phyloP scores from a whole-genome alignment of 2,888 invertebrate species.

The Ellobium chinense region DNA sequence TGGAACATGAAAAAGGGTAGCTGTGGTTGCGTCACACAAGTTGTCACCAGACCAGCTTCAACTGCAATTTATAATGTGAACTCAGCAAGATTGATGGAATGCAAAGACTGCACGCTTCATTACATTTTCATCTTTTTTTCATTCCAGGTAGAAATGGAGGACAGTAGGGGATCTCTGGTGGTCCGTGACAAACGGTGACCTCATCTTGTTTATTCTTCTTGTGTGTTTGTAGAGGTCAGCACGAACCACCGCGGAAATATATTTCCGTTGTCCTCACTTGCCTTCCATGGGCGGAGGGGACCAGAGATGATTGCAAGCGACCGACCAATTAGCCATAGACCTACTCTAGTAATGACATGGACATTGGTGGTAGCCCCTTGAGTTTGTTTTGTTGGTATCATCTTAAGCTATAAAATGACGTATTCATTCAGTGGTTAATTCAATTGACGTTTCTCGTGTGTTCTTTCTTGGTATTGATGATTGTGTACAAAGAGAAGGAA shows the following conservation, averaged over 20 bases:
- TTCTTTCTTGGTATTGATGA: not conserved
- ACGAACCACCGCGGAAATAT: constrained; percentile 4
- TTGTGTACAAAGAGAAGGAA: constrained; percentile 18
- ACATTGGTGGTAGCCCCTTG: constrained; percentile 40
- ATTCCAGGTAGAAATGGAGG: constrained; percentile 25
- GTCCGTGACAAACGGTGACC: not conserved
- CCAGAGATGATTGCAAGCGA: constrained; percentile 40
- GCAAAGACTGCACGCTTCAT: too few species aligned
- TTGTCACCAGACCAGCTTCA: too few species aligned
- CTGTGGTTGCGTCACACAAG: too few species aligned
- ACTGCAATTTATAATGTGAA: too few species aligned
- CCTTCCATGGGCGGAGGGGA: constrained; percentile 21
- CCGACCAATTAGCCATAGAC: constrained; percentile 48
- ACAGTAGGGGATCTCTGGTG: constrained; percentile 28
- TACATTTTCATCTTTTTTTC: too few species aligned
- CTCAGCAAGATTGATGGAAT: too few species aligned
- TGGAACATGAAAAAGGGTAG: too few species aligned
- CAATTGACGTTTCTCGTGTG: constrained; percentile 30
- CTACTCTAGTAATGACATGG: constrained; percentile 43
- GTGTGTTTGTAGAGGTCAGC: constrained; percentile 39
- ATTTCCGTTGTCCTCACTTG: constrained; percentile 31
- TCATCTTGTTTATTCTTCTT: constrained; percentile 34
- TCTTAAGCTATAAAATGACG: constrained; percentile 42
- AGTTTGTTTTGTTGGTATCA: constrained; percentile 42
- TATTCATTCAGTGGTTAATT: constrained; percentile 44